Evolutionary conservation across 1,140 invertebrate genomes (phyloP).

Genomic region (Popillia japonica): DNA sequence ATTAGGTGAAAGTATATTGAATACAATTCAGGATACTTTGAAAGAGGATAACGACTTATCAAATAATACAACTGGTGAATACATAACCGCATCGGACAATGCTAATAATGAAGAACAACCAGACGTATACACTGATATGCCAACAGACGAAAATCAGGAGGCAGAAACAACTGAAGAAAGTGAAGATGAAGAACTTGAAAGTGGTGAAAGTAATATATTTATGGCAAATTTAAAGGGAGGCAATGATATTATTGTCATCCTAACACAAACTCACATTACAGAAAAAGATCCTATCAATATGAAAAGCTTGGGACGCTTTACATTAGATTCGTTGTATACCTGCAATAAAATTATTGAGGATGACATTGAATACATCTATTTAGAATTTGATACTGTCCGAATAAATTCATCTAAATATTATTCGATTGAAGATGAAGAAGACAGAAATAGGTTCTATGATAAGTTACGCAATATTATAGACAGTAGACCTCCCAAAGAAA

Average conservation of each 20-base stretch:
- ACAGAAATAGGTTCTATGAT: conserved; percentile 17
- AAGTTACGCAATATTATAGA: conserved; percentile 35
- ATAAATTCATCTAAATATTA: conserved; percentile 19
- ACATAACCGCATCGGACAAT: conserved; percentile 5
- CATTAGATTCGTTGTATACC: conserved; percentile 24
- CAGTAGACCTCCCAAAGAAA: conserved; percentile 19
- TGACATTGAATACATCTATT: conserved; percentile 12
- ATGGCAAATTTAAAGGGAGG: conserved; percentile 36
- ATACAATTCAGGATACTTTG: conserved; percentile 39
- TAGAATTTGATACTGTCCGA: conserved; percentile 41
- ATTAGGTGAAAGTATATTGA: conserved; percentile 36
- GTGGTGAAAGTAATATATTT: conserved; percentile 42
- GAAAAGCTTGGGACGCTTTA: conserved; percentile 25
- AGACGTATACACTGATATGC: neutral
- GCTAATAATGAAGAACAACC: conserved; percentile 10
- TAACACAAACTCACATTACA: conserved; percentile 38
- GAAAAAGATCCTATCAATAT: conserved; percentile 35
- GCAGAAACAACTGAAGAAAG: neutral
- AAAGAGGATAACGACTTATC: neutral
- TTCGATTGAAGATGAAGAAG: conserved; percentile 29
- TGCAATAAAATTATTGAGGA: conserved; percentile 13
- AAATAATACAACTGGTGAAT: neutral
- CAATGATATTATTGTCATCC: conserved; percentile 34
- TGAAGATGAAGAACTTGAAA: conserved; percentile 42
- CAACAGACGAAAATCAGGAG: neutral